Evolutionary conservation across 92 coral and sea anemone species (phyloP), one percentile per base, ranked within the genome.

Genomic region (Epizoanthus ramosus): DNA sequence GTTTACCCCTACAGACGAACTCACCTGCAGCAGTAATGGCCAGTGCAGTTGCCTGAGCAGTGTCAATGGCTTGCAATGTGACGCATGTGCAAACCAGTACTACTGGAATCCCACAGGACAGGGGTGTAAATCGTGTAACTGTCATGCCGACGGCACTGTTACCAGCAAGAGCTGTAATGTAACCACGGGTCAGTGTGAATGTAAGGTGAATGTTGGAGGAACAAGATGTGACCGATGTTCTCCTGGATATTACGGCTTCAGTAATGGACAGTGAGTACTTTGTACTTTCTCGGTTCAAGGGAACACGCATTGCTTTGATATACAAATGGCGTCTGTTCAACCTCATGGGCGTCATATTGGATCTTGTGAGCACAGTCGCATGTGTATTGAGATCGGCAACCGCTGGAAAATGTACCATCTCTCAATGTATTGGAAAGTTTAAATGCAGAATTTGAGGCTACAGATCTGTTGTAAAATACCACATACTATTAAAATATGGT

Each of bases 161-260:
- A 18, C 90, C 45, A 87, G 92, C 19, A 81, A 72, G 2, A 91
- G 84, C 72, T 97, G 99, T 75, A 97, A 90, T 50, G 41, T 63
- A 15, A 90, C 84, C 28, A 86, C 97, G 9, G 99, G 99, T 3
- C 88, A 88, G 28, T 97, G 99, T 79, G 85, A 68, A 16, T 97
- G 99, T 73, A 92, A 90, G 74, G 80, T 85, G 63, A 91, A 95
- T n/a, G 91, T 97, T 57, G 93, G 93, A 16, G 99, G 98, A 5
- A 85, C 31, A 18, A 86, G 76, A 56, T 97, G 99, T 76, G 91
- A 90, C 83, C 73, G 70, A 67, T 97, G 99, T 57, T 41, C 91
- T 41, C 90, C 93, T 23, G 99, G 98, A 9, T 88, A 90, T 79
- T 95, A 92, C 72, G 95, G 99, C 28, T 92, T 93, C 41, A 61